Evolutionary conservation across 2,113 vertebrate species (phyloP).

Genomic region (Cheilinus undulatus): DNA sequence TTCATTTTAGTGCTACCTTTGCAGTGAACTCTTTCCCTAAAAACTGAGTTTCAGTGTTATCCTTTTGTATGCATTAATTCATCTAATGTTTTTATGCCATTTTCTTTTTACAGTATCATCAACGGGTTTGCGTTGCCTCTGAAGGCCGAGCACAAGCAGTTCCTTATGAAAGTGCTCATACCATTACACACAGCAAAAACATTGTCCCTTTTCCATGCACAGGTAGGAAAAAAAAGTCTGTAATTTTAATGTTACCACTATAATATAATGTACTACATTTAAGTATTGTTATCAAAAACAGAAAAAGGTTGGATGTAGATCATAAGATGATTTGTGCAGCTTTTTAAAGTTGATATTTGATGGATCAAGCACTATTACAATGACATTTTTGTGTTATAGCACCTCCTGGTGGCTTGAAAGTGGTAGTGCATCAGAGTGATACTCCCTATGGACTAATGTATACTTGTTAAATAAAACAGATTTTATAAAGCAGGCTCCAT

Average conservation of each 20-base stretch:
- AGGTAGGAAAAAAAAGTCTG: constrained; percentile 85
- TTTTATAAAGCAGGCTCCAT: no score
- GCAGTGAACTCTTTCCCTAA: background rate
- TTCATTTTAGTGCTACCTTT: background rate
- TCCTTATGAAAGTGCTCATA: constrained; percentile 99
- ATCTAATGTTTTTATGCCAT: background rate
- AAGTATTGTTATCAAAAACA: no score
- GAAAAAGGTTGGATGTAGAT: background rate
- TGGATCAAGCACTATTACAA: background rate
- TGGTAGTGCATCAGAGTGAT: background rate
- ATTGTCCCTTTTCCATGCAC: constrained; percentile 96
- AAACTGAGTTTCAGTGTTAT: no score
- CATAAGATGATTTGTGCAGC: background rate
- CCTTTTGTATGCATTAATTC: background rate
- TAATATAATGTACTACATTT: no score
- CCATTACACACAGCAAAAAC: constrained; percentile 97
- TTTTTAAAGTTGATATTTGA: background rate
- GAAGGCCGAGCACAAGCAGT: constrained; percentile 99
- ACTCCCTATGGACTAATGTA: background rate
- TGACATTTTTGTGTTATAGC: constrained; percentile 24
- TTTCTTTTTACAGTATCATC: constrained; percentile 91
- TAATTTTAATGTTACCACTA: no score
- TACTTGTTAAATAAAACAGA: background rate
- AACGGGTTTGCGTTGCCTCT: constrained; percentile 98
- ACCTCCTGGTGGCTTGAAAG: constrained; percentile 56